Evolutionary conservation across 2,888 invertebrate genomes (phyloP), one percentile per base, ranked within the genome.

Genomic region (Anthophora plumipes): DNA sequence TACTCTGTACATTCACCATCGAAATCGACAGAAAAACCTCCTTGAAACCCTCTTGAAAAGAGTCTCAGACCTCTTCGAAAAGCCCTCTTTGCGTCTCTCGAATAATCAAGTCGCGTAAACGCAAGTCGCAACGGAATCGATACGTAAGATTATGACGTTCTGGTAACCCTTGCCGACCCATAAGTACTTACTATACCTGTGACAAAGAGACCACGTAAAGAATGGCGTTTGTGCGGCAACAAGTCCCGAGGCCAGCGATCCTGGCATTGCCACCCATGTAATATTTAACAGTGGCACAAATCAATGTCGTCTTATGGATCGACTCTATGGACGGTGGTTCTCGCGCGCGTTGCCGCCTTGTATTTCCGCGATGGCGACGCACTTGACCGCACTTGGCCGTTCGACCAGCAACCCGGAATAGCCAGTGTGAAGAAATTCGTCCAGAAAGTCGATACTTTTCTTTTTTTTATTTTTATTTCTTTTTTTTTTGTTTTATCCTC

Each of bases 71-170:
- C n/a, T n/a, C n/a, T n/a, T n/a, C n/a, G n/a, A n/a, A n/a, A n/a
- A n/a, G n/a, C n/a, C 20, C 14, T 0, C 14, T 9, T 20, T 12
- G 11, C 0, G 31, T 5, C 7, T 11, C 12, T 20, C 25, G 25
- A 43, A 60, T 43, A 9, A 43, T 60, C 11, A 17, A n/a, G 39
- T 63, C 46, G 70, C 54, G 37, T 37, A 14, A 31, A 75, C 46
- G 22, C 31, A 4, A 68, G 72, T 60, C 64, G 73, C 31, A 50
- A 22, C 17, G 11, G 39, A 82, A 82, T 86, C 86, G 86, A 86
- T 82, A 81, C 14, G 1, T 11, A 66, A 68, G 55, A 78, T 84
- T 74, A 75, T 43, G 60, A 60, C 63, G 75, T 39, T 25, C 31
- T 1, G 20, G 37, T 61, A 54, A 55, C 67, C 57, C 22, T 12